Percentiles rank a stretch among this genome's conserved stretches.
Conservation (phyloP, 2,888 invertebrate genomes). For the Drosophila limbata region DNA sequence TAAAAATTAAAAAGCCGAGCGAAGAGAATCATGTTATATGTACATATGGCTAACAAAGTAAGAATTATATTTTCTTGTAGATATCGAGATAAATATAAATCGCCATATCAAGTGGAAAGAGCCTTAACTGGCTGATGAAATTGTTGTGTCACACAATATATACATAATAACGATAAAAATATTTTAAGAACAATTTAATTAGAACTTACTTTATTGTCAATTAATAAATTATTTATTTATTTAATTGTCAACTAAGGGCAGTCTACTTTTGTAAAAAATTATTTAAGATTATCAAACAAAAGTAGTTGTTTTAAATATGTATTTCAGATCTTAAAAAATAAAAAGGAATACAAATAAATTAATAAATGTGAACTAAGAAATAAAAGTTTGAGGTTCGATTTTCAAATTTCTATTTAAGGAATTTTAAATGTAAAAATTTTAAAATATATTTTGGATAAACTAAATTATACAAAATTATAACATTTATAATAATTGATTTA, state of each 20-base stretch:
- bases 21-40: slow-evolving; percentile 20
- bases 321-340: neutral
- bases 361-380: too few species aligned
- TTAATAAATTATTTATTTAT: neutral
- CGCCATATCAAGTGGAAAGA: slow-evolving; percentile 2
- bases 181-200: neutral
- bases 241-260: too few species aligned
- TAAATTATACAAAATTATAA: too few species aligned
- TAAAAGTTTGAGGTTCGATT: too few species aligned
- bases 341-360: neutral
- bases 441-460: too few species aligned
- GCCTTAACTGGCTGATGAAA: slow-evolving; percentile 2
- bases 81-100: slow-evolving; percentile 16
- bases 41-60: slow-evolving; percentile 30
- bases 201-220: neutral
- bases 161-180: neutral
- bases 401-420: too few species aligned
- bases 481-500: too few species aligned
- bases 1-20: neutral
- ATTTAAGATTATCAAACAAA: neutral
- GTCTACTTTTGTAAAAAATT: neutral
- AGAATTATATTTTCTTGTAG: slow-evolving; percentile 8
- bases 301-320: neutral
- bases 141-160: neutral
- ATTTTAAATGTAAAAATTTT: neutral